Evolutionary conservation across 2,797 vertebrate genomes (phyloP), one percentile per base, ranked within the genome.

Genomic region (Pelodytes ibericus): DNA sequence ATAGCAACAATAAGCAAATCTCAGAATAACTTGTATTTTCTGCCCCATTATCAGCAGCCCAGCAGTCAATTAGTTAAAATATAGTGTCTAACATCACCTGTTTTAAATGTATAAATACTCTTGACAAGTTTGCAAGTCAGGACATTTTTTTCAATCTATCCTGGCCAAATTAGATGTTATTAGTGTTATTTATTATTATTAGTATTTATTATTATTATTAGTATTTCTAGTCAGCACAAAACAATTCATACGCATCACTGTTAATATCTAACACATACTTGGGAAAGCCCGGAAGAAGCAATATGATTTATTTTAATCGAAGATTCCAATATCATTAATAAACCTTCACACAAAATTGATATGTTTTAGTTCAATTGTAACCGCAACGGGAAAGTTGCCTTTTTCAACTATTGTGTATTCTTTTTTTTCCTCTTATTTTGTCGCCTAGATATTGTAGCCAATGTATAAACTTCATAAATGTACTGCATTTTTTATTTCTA

Each of bases 401-500:
- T 44, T 13, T 44, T 44, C 10, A 44, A 44, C 13, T 44, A 13
- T 44, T 44, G 10, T 13, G 41, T n/a, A n/a, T 44, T 36, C 33
- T 10, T 44, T 44, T 36, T 36, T 61, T 25, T 58, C 24, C 1
- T 18, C 8, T 27, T 39, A 26, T 31, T 74, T 59, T 74, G 30
- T 49, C 58, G 47, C 18, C 56, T 9, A 36, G 53, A 29, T 41
- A 16, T 33, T 15, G 56, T 13, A 47, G 18, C 44, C 22, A 41
- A 36, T 26, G 20, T 63, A 24, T 69, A 75, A 75, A 71, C 25
- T 3, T 41, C 27, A 47, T 59, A 59, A 66, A 72, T 65, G 16
- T 15, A 31, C 6, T 72, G 61, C 39, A 58, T 71, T 66, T 72
- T 66, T 33, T 66, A 59, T 66, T 66, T 72, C n/a, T 66, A 66